phyloP scores from a whole-genome alignment of 2,113 vertebrate genomes.

The Psilopsiagon aurifrons region DNA sequence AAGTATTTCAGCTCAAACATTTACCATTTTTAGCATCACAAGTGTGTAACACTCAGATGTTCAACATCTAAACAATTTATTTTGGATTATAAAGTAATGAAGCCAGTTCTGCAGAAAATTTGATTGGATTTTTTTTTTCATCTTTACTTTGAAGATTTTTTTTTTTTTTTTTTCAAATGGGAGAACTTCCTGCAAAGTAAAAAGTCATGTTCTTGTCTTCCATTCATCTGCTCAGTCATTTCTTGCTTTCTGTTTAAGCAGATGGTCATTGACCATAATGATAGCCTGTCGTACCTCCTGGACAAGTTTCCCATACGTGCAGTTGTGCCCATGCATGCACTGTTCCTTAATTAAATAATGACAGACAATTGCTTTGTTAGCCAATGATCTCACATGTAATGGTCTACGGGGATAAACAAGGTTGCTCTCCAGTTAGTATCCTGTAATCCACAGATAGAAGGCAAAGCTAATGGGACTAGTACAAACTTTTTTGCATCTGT shows the following conservation, averaged over 20 bases:
- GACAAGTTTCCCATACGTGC: background rate
- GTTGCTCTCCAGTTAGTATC: background rate
- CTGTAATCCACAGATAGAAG: background rate
- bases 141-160: background rate
- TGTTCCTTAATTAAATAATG: background rate
- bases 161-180: background rate
- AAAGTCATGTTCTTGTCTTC: background rate
- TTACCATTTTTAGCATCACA: background rate
- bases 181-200: background rate
- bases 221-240: background rate
- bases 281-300: background rate
- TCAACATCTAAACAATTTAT: background rate
- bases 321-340: background rate
- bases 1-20: background rate
- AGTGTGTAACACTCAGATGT: background rate
- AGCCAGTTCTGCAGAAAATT: background rate
- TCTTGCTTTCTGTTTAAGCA: background rate
- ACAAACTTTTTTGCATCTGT: background rate
- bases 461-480: background rate
- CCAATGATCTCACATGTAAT: background rate
- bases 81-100: background rate
- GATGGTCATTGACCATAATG: background rate
- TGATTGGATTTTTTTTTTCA: accelerated
- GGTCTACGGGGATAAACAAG: background rate
- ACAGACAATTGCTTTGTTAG: background rate